A percentile compares a stretch with the other conserved stretches of the same genome.
These are phyloP conservation scores for Cyaniris semiargus DNA, from an alignment of 2,888 invertebrate genomes.

Conservation along the genomic window DNA sequence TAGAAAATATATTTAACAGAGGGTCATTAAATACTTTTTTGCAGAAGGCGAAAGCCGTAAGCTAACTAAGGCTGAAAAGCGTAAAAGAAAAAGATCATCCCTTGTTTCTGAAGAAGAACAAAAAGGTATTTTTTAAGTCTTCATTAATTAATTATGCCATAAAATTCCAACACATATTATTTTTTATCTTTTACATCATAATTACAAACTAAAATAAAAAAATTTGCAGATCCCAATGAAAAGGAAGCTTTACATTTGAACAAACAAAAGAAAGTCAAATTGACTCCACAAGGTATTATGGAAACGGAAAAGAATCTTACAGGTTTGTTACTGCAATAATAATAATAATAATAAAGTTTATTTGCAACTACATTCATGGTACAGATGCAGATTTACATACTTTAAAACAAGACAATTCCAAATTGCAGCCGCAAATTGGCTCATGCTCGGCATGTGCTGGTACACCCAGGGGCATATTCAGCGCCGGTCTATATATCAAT, in stretches of 20 bases:
- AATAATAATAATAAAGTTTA: too few relatives aligned
- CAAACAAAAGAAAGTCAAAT: conserved; percentile 28
- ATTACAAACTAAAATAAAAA: not conserved
- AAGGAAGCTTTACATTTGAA: conserved; percentile 5
- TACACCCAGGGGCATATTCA: too few relatives aligned
- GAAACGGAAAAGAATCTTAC: not conserved
- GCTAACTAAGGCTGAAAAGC: not conserved
- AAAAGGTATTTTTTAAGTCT: not conserved
- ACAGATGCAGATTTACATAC: too few relatives aligned
- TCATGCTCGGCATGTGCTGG: too few relatives aligned
- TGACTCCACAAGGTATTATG: not conserved
- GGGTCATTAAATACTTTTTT: not conserved
- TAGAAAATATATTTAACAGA: not conserved
- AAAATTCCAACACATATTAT: too few relatives aligned
- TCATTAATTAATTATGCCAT: not conserved
- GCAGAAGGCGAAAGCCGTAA: not conserved
- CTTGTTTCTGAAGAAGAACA: conserved; percentile 10
- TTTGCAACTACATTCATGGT: too few relatives aligned
- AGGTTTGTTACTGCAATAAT: not conserved
- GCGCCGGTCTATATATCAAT: too few relatives aligned
- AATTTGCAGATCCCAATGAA: conserved; percentile 6
- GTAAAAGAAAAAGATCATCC: conserved; percentile 21
- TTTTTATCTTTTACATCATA: not conserved
- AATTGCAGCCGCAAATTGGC: too few relatives aligned
- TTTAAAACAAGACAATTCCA: too few relatives aligned